Conservation (phyloP, 2,888 invertebrate genomes). For the Malthinus seriepunctatus region DNA sequence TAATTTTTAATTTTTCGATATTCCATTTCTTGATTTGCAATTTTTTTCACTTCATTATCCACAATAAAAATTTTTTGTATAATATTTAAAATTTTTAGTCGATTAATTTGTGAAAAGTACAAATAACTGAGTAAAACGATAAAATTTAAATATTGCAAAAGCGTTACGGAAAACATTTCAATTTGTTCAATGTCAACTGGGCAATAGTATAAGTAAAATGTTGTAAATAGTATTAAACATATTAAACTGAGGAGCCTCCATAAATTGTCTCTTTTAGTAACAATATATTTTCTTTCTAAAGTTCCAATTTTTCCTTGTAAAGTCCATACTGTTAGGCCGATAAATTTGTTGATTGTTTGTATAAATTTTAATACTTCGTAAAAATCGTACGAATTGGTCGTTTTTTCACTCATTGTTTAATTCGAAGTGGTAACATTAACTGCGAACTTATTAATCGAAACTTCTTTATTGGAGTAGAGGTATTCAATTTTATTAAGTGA, state of each 20-base stretch:
- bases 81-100: neutral
- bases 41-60: neutral
- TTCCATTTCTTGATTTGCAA: too few relatives aligned
- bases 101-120: neutral
- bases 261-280: conserved; percentile 1
- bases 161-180: neutral
- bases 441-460: too few relatives aligned
- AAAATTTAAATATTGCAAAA: neutral
- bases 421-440: too few relatives aligned
- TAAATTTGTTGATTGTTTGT: neutral
- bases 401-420: too few relatives aligned
- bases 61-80: neutral
- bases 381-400: neutral
- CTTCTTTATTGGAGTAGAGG: too few relatives aligned
- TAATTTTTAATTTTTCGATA: too few relatives aligned
- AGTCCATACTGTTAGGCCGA: conserved; percentile 5
- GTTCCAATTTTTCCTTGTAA: neutral
- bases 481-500: too few relatives aligned
- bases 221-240: neutral
- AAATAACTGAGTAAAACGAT: neutral
- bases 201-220: neutral
- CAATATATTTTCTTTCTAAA: conserved; percentile 1
- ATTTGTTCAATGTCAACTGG: neutral
- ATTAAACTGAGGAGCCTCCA: neutral
- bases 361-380: conserved; percentile 5